Conservation (phyloP, 2,888 invertebrate genomes). For the Cancer borealis region DNA sequence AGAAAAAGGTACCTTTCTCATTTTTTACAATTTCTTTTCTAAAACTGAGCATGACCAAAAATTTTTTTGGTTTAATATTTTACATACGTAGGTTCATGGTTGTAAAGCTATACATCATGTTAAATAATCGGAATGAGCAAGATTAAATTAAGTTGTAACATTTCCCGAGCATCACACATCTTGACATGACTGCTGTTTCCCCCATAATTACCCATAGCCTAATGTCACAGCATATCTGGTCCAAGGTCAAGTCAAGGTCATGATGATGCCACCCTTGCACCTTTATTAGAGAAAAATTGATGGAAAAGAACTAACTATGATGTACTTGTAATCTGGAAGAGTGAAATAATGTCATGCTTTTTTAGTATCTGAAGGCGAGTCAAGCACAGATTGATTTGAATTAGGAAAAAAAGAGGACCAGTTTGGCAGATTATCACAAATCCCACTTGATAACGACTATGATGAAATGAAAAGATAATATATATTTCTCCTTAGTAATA, state of each 20-base stretch:
- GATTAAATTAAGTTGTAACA: not conserved
- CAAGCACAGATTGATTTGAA: not conserved
- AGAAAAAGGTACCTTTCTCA: too few relatives aligned
- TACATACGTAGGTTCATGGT: not conserved
- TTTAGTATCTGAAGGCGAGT: not conserved
- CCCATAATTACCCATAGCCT: not conserved
- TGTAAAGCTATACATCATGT: not conserved
- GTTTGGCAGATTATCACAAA: slow-evolving; percentile 24
- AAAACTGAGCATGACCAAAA: not conserved
- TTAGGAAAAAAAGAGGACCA: not conserved
- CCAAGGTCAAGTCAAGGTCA: not conserved
- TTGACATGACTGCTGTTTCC: not conserved
- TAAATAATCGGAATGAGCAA: not conserved
- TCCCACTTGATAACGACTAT: not conserved
- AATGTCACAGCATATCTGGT: not conserved
- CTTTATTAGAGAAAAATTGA: not conserved
- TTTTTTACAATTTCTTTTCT: too few relatives aligned
- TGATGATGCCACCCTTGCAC: not conserved
- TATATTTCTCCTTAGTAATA: slow-evolving; percentile 26
- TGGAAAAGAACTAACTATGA: not conserved
- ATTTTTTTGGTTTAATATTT: too few relatives aligned
- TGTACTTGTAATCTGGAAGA: not conserved
- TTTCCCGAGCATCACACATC: not conserved
- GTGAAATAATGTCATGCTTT: not conserved
- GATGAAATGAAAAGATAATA: not conserved